Conservation (phyloP, 2,888 invertebrate genomes). For the Colletes collaris region DNA sequence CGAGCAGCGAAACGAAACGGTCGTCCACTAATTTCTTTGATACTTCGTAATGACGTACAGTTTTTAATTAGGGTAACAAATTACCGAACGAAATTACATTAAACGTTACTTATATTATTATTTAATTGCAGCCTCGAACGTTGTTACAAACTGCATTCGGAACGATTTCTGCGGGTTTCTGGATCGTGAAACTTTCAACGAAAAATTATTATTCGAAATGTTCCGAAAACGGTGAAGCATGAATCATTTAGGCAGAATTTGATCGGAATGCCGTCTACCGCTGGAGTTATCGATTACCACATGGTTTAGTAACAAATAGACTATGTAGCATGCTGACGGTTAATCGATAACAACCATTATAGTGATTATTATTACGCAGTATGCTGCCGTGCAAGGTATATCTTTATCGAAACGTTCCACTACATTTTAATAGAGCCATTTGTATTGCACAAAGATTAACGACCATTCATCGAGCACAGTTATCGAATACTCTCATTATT, state of each 20-base stretch:
- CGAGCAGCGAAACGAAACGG: background rate
- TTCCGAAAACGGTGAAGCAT: background rate
- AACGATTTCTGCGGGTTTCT: background rate
- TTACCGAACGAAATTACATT: no score
- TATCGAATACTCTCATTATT: background rate
- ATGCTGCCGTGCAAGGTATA: background rate
- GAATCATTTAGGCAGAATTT: background rate
- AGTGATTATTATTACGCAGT: conserved; percentile 29
- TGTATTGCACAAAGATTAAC: background rate
- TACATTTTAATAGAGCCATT: background rate
- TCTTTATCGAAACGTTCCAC: background rate
- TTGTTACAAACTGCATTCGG: background rate
- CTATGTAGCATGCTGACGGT: conserved; percentile 1
- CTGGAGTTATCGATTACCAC: conserved; percentile 36
- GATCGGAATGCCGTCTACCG: conserved; percentile 11
- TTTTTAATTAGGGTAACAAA: no score
- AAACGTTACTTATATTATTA: background rate
- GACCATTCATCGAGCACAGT: background rate
- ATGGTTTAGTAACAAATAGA: conserved; percentile 36
- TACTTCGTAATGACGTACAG: no score
- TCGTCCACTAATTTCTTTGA: background rate
- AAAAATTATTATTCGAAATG: background rate
- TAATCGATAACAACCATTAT: conserved; percentile 48
- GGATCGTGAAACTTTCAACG: background rate
- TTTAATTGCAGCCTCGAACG: background rate